phyloP scores from a whole-genome alignment of 1,140 invertebrate genomes.

The Orchesella cincta region DNA sequence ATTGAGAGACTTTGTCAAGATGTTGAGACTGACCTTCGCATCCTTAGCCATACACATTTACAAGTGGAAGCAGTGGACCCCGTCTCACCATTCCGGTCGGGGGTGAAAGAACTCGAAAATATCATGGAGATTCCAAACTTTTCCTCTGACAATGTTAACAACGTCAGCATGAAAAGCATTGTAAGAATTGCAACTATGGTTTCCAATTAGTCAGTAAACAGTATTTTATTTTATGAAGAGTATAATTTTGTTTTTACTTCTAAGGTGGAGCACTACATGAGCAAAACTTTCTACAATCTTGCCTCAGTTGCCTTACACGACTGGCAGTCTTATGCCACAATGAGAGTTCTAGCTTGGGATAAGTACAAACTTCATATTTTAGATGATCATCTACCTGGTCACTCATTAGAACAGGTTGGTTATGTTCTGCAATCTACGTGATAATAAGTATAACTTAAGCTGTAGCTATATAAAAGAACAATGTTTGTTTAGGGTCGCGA shows the following conservation, averaged over 20 bases:
- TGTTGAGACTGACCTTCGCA: conserved; percentile 85
- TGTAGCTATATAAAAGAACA: neutral
- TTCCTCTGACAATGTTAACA: conserved; percentile 55
- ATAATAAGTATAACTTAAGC: too few relatives aligned
- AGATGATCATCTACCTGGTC: conserved; percentile 90
- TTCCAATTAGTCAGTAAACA: neutral
- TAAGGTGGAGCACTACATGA: conserved; percentile 86
- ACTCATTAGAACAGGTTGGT: conserved; percentile 85
- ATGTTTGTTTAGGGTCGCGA: conserved; percentile 75
- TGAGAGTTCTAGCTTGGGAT: conserved; percentile 86
- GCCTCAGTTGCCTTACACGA: conserved; percentile 96
- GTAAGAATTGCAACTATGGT: conserved; percentile 35
- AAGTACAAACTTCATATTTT: conserved; percentile 80
- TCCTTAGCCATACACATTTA: conserved; percentile 87
- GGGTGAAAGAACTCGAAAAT: conserved; percentile 59
- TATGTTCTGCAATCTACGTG: too few relatives aligned
- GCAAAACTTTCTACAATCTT: conserved; percentile 94
- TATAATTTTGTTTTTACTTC: conserved; percentile 55
- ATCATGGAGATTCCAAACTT: conserved; percentile 62
- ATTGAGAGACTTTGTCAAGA: conserved; percentile 76
- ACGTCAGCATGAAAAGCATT: conserved; percentile 52
- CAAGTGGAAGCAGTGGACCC: conserved; percentile 60
- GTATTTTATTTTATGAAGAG: conserved; percentile 1
- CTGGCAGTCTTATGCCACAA: conserved; percentile 95
- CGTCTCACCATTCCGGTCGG: conserved; percentile 71